Evolutionary conservation across 2,888 invertebrate genomes (phyloP).

Genomic region (Erannis defoliaria): DNA sequence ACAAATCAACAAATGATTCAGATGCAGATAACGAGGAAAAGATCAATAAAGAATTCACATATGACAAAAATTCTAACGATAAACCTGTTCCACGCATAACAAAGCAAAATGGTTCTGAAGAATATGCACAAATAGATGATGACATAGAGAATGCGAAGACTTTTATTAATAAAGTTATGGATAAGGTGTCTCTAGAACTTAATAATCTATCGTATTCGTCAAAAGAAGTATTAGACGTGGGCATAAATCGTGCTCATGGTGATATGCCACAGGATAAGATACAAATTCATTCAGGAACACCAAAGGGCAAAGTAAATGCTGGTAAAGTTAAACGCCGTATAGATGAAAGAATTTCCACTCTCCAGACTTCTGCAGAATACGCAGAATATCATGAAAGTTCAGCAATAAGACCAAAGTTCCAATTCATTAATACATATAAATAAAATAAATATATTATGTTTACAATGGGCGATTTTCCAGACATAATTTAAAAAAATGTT

Average conservation of each 20-base stretch:
- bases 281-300: not conserved
- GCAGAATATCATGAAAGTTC: constrained; percentile 55
- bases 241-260: constrained; percentile 16
- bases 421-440: constrained; percentile 27
- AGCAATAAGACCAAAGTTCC: constrained; percentile 15
- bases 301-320: not conserved
- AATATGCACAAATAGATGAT: not conserved
- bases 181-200: constrained; percentile 6
- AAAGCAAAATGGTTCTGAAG: not conserved
- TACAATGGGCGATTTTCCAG: no score
- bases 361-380: constrained; percentile 53
- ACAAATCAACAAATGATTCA: not conserved
- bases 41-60: not conserved
- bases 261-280: not conserved
- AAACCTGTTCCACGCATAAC: constrained; percentile 3
- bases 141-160: not conserved
- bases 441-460: no score
- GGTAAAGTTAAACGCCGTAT: constrained; percentile 21
- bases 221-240: constrained; percentile 23
- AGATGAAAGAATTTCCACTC: constrained; percentile 50
- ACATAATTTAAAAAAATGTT: no score
- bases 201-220: constrained; percentile 10
- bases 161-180: constrained; percentile 10
- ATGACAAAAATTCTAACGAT: constrained; percentile 3
- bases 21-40: constrained; percentile 1